Percentiles rank a stretch among this genome's conserved stretches.
These are phyloP conservation scores for Nesoenas mayeri DNA, from an alignment of 2,113 vertebrate genomes.

Conservation along the genomic window DNA sequence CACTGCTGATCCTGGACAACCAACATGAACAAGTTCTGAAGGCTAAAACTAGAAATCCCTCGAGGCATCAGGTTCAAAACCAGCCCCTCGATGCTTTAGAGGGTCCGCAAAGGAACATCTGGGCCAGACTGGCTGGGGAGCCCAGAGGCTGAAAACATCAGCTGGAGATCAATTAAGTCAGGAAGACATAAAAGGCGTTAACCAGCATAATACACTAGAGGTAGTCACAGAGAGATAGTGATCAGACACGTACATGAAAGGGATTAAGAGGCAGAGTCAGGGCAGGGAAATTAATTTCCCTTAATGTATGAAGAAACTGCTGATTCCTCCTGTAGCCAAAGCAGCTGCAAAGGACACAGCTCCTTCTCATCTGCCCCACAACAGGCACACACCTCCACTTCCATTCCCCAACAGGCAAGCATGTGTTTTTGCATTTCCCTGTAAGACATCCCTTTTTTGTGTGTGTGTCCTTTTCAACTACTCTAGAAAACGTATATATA, in stretches of 20 bases:
- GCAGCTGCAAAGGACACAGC: constrained; percentile 34
- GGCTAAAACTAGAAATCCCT: background rate
- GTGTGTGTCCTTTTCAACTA: background rate
- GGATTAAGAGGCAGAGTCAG: background rate
- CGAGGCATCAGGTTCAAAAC: background rate
- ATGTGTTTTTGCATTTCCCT: background rate
- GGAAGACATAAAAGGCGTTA: background rate
- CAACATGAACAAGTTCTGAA: background rate
- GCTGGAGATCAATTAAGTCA: background rate
- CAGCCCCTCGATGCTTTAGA: background rate
- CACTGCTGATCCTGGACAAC: background rate
- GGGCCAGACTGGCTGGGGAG: background rate
- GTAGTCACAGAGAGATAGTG: background rate
- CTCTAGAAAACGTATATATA: background rate
- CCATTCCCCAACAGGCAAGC: background rate
- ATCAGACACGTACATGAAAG: constrained; percentile 12
- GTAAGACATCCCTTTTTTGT: background rate
- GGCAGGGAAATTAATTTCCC: constrained; percentile 34
- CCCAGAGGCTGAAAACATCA: background rate
- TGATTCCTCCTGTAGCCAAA: background rate
- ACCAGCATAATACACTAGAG: background rate
- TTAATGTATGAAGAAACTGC: background rate
- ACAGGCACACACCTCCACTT: background rate
- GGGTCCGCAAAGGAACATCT: background rate
- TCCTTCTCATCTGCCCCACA: background rate